These are phyloP conservation scores for Oligia fasciuncula DNA, from an alignment of 2,888 invertebrate species.

Conservation along the genomic window DNA sequence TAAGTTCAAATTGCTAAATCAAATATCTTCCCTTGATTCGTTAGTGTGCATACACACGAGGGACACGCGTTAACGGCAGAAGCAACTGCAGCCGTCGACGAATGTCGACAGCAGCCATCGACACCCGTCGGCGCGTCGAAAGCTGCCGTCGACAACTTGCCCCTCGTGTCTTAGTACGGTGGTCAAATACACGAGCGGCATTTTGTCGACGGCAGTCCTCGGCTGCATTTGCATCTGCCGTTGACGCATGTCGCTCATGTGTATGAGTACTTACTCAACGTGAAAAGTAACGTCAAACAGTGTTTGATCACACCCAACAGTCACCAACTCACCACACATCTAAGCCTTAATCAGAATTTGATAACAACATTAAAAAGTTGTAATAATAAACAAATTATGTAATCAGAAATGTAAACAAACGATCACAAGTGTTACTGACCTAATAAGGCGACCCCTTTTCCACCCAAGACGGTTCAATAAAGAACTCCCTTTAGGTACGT, in stretches of 20 bases:
- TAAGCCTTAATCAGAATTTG: constrained; percentile 2
- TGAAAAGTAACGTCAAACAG: neutral
- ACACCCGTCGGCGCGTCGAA: neutral
- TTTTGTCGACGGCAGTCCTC: neutral
- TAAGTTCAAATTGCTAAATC: neutral
- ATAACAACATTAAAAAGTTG: constrained; percentile 15
- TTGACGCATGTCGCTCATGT: neutral
- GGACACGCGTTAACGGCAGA: neutral
- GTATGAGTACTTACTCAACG: neutral
- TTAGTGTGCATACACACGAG: neutral
- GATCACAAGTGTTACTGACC: constrained; percentile 85
- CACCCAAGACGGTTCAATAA: constrained; percentile 88
- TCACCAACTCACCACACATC: neutral
- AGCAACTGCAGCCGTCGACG: neutral
- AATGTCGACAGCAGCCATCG: neutral
- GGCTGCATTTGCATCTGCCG: neutral
- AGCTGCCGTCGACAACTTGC: neutral
- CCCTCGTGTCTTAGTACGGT: neutral
- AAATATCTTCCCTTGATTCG: neutral
- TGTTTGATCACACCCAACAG: neutral
- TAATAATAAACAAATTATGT: constrained; percentile 27
- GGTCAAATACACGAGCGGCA: neutral
- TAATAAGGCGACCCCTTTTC: constrained; percentile 88
- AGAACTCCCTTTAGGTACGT: constrained; percentile 88
- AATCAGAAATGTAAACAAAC: constrained; percentile 57